Conservation (phyloP, 2,888 invertebrate species). For the Drosophila histrio region DNA sequence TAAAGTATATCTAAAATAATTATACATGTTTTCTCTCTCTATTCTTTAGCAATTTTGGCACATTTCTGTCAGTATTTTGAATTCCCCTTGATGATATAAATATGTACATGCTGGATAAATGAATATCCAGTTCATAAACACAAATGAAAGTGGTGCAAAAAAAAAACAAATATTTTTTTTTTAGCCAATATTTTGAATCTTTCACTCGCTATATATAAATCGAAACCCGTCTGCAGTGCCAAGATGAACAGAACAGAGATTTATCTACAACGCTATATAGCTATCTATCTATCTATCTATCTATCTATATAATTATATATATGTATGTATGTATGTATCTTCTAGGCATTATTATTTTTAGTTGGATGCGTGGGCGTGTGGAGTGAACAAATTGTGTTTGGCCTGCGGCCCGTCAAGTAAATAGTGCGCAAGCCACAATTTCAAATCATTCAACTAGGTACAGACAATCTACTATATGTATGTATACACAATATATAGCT, state of each 20-base stretch:
- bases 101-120: conserved; percentile 30
- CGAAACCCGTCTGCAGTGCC: conserved; percentile 45
- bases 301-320: conserved; percentile 16
- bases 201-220: conserved; percentile 37
- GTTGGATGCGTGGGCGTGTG: conserved; percentile 65
- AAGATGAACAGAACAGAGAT: no score
- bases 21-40: no score
- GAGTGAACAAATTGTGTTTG: conserved; percentile 55
- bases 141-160: conserved; percentile 27
- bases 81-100: neutral
- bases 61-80: neutral
- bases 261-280: conserved; percentile 23
- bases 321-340: conserved; percentile 12
- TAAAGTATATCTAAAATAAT: no score
- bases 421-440: conserved; percentile 52
- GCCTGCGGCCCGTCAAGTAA: conserved; percentile 60
- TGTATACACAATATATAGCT: neutral
- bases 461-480: conserved; percentile 26
- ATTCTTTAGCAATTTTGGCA: neutral
- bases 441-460: conserved; percentile 33
- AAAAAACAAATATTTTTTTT: conserved; percentile 15
- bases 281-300: neutral
- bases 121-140: conserved; percentile 17
- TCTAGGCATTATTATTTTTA: conserved; percentile 64
- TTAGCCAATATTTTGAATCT: conserved; percentile 39